Conservation (phyloP, 2,797 vertebrate genomes). For the Furcifer pardalis region DNA sequence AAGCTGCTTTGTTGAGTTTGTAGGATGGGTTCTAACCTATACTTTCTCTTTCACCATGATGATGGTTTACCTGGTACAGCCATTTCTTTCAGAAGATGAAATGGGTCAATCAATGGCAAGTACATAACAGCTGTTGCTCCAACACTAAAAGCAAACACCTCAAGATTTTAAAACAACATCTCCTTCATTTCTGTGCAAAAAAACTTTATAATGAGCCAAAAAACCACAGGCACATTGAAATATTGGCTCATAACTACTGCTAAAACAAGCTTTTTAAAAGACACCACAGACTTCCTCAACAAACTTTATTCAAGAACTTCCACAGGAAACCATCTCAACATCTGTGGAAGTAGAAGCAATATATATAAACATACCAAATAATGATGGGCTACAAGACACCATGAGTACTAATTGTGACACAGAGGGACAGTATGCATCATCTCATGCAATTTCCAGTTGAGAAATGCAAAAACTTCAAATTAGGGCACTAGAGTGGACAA, state of each 20-base stretch:
- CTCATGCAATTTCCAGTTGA: not conserved
- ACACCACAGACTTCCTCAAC: not conserved
- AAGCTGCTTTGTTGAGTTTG: not conserved
- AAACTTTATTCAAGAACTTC: conserved; percentile 13
- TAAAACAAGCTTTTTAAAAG: conserved; percentile 15
- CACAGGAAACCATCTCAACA: conserved; percentile 1
- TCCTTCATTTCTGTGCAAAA: not conserved
- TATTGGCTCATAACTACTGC: not conserved
- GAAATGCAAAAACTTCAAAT: not conserved
- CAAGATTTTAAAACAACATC: not conserved
- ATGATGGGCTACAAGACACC: not conserved
- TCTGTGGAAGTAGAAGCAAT: conserved; percentile 1
- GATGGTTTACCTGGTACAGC: not conserved
- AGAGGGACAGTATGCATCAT: not conserved
- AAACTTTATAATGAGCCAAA: not conserved
- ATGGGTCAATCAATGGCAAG: not conserved
- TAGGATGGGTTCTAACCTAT: too few relatives aligned
- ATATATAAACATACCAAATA: not conserved
- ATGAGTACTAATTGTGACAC: not conserved
- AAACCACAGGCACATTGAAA: not conserved
- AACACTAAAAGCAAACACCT: not conserved
- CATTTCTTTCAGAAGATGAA: not conserved
- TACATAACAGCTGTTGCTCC: not conserved
- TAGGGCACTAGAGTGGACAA: not conserved
- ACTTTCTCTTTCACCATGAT: too few relatives aligned